These are phyloP conservation scores for Oreohelix idahoensis DNA, from an alignment of 1,140 invertebrate genomes.

Conservation along the genomic window DNA sequence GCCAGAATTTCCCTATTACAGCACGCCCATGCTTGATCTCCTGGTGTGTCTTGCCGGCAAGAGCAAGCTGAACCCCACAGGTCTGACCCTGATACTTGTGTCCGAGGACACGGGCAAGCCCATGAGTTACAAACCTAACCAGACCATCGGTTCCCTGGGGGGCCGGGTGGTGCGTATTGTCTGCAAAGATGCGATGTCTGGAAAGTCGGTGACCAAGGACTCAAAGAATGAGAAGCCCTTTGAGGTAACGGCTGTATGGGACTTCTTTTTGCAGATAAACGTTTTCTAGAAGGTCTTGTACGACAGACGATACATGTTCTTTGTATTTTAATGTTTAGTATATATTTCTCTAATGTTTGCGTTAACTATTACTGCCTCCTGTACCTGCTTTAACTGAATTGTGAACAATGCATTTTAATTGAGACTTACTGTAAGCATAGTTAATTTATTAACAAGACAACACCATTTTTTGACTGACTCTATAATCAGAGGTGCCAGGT, in stretches of 20 bases:
- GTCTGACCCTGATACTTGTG: conserved; percentile 80
- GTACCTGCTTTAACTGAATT: too few species aligned
- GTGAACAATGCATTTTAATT: too few species aligned
- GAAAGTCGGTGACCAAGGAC: conserved; percentile 57
- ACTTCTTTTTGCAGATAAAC: too few species aligned
- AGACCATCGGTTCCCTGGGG: conserved; percentile 81
- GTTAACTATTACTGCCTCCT: too few species aligned
- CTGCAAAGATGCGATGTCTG: conserved; percentile 62
- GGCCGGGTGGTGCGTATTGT: conserved; percentile 77
- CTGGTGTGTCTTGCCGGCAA: conserved; percentile 83
- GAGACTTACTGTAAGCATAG: too few species aligned
- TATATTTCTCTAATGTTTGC: too few species aligned
- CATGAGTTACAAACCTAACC: conserved; percentile 84
- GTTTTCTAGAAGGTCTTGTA: background rate
- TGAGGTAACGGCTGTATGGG: conserved; percentile 76
- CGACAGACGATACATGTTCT: too few species aligned
- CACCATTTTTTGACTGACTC: too few species aligned
- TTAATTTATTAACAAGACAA: too few species aligned
- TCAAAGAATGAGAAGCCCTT: conserved; percentile 78
- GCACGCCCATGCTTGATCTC: conserved; percentile 88
- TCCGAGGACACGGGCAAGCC: conserved; percentile 76
- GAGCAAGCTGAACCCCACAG: conserved; percentile 82
- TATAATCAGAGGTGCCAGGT: too few species aligned
- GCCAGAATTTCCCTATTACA: conserved; percentile 66
- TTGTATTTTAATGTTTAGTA: too few species aligned